Conservation (phyloP, 2,113 vertebrate genomes). For the Ardeotis arabs region DNA sequence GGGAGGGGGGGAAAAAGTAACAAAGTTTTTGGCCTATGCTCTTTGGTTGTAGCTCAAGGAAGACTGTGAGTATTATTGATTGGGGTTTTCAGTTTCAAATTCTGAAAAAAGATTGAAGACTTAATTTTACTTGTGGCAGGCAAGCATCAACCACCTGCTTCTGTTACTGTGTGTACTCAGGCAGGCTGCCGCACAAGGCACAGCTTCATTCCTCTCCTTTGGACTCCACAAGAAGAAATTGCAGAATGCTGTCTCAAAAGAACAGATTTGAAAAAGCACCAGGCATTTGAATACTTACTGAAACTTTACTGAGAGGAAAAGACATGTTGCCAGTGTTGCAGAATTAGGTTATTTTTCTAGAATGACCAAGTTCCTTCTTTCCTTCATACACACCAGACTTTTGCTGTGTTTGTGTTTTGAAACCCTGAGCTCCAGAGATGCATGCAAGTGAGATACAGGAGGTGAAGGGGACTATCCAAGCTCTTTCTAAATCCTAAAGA, state of each 20-base stretch:
- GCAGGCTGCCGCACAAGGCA: background rate
- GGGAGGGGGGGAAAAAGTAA: background rate
- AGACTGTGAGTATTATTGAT: background rate
- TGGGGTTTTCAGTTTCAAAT: background rate
- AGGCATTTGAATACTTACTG: background rate
- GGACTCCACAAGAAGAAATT: background rate
- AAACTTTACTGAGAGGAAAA: background rate
- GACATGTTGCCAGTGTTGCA: background rate
- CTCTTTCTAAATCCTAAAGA: background rate
- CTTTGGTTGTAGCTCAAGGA: background rate
- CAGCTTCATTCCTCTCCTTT: background rate
- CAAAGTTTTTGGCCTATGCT: background rate
- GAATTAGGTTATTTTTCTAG: background rate
- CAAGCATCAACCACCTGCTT: background rate
- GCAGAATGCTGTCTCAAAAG: background rate
- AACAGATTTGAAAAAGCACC: background rate
- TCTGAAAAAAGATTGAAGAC: constrained; percentile 16
- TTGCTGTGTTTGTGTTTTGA: background rate
- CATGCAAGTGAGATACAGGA: background rate
- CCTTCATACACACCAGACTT: background rate
- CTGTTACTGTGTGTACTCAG: background rate
- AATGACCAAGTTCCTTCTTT: background rate
- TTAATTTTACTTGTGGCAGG: constrained; percentile 12
- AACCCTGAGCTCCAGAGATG: background rate
- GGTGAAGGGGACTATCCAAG: background rate